Evolutionary conservation across 2,888 invertebrate species (phyloP), one percentile per base, ranked within the genome.

Genomic region (Pollenia griseotomentosa): DNA sequence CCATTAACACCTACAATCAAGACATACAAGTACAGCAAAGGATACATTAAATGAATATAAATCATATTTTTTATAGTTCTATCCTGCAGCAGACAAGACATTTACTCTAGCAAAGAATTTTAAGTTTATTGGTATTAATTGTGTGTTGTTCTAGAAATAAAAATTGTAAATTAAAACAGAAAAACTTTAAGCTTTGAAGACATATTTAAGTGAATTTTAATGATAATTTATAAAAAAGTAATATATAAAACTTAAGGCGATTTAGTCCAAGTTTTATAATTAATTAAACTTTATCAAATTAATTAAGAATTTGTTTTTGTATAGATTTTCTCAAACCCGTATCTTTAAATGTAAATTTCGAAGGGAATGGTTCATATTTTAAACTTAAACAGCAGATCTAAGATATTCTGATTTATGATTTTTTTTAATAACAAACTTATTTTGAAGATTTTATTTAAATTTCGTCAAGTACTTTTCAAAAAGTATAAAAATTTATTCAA

Each of bases 1-100:
- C 63, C 83, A 83, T 83, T 83, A 83, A 78, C 77, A 83, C 77
- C 71, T 83, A 83, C 63, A 46, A 63, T 46, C 11, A 59, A 75
- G 53, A 61, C 75, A 61, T 53, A 46, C 44, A 33, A 44, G 11
- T 1, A 68, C 51, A 53, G 59, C 44, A 42, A 55, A 33, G 66
- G 75, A 75, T 75, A 61, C 53, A 83, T 75, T 61, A 75, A 83
- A 44, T 44, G 44, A 63, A 83, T 61, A 75, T 83, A 83, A 83
- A 83, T 83, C 74, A 74, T 73, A 57, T 74, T 68, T 63, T 59
- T 81, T 80, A 61, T 80, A 42, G 70, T 42, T 63, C 53, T 40
- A 73, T 63, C 55, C 63, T 80, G 63, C 12, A 40, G 63, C 71
- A 80, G 71, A 80, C 80, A 63, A 12, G 53, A 11, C 33, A 65